Base-by-base conservation (phyloP, 2,113 vertebrate species). In the Riparia riparia region DNA sequence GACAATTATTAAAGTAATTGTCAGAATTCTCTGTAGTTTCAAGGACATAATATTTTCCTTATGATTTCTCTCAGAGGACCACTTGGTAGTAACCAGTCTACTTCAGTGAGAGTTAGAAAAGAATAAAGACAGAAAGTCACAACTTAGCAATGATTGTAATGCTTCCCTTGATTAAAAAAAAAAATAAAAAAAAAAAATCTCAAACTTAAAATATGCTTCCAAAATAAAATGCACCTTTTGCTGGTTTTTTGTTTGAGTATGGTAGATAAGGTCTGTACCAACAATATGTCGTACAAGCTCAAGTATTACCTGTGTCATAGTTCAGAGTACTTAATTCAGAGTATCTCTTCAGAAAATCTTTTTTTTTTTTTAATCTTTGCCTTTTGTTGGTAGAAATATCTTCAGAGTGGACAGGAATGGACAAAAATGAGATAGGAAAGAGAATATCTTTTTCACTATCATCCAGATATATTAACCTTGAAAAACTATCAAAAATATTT, bases 401-500 rank as follows among this genome's bases (percentile, higher is more conserved):
- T 68, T 95, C 53, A 61, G 28, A 69, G n/a, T 51, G 42, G 31
- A 78, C 14, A 68, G 45, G 25, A 90, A n/a, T 6, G 15, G 44
- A 82, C 24, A 90, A 93, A 69, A 16, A 39, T 5, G 32, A 85
- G 42, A 82, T 39, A 78, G 53, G 37, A 92, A 86, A 74, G 24
- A 83, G 16, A 83, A 54, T 56, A 79, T 49, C 4, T 60, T 92
- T 94, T 95, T 41, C 50, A 29, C 39, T 71, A 32, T 51, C 34
- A n/a, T 77, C n/a, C 51, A 37, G 25, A 44, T 17, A 9, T 77
- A 82, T 81, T 92, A 91, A 89, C 41, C 71, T 86, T 86, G 54
- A 89, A 83, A 92, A 86, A 64, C n/a, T 70, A 44, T 21, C 20
- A 69, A 91, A 91, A 61, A 64, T 73, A 20, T 51, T 84, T 95